phyloP scores from a whole-genome alignment of 2,888 invertebrate species.

The Agrotis segetum region DNA sequence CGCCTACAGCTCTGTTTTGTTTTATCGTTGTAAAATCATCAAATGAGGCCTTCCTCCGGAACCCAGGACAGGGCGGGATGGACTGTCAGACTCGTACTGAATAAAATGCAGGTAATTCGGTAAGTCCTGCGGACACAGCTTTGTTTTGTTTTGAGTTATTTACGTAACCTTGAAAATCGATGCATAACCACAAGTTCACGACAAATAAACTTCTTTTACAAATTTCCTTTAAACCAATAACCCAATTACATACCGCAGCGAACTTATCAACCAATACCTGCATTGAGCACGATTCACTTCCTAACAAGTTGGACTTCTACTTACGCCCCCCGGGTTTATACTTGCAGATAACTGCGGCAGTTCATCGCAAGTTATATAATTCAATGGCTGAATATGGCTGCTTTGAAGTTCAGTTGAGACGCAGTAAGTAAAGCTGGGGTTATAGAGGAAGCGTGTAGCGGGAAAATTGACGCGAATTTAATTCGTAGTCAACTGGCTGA shows the following conservation, averaged over 20 bases:
- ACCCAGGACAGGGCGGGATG: too few species aligned
- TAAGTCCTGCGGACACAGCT: too few species aligned
- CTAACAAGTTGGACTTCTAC: background rate
- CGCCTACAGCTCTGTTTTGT: too few species aligned
- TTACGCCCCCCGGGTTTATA: background rate
- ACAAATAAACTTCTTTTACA: background rate
- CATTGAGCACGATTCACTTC: background rate
- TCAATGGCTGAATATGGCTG: slow-evolving; percentile 30
- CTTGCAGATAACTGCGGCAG: slow-evolving; percentile 25
- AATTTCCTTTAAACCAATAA: background rate
- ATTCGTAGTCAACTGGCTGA: too few species aligned
- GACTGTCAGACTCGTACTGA: too few species aligned
- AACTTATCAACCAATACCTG: slow-evolving; percentile 13
- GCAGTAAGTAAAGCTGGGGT: background rate
- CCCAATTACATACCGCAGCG: background rate
- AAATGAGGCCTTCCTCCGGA: too few species aligned
- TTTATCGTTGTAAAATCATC: too few species aligned
- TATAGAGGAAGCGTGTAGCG: background rate
- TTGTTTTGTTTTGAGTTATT: too few species aligned
- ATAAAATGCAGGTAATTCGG: too few species aligned
- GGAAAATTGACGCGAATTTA: too few species aligned
- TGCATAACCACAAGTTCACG: too few species aligned
- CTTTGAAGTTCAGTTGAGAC: slow-evolving; percentile 9
- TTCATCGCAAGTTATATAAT: slow-evolving; percentile 38
- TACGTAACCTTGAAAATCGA: too few species aligned